Evolutionary conservation across 1,140 invertebrate genomes (phyloP).

Genomic region (Choristoneura fumiferana): DNA sequence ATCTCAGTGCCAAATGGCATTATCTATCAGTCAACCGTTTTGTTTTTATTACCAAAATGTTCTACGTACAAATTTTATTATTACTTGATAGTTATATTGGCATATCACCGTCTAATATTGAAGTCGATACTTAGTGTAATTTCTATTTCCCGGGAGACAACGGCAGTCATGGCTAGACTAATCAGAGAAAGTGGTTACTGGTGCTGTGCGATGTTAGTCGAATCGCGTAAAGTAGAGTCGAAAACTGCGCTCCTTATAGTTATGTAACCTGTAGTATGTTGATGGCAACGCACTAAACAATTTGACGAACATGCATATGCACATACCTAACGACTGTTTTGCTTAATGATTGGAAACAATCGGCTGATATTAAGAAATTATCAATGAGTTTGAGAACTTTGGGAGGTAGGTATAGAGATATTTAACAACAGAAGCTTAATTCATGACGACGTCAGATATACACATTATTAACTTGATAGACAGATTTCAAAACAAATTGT

Average conservation of each 20-base stretch:
- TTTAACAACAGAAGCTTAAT: too few species aligned
- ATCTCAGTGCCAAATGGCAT: conserved; percentile 6
- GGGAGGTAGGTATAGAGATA: too few species aligned
- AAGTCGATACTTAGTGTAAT: not conserved
- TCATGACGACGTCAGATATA: too few species aligned
- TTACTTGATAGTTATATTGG: not conserved
- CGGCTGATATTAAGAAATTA: too few species aligned
- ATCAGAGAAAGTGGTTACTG: conserved; percentile 30
- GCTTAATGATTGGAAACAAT: too few species aligned
- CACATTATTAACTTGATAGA: too few species aligned
- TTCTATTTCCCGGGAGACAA: not conserved
- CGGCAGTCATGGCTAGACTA: conserved; percentile 35
- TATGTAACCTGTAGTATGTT: not conserved
- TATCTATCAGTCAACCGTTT: conserved; percentile 1
- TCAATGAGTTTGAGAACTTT: too few species aligned
- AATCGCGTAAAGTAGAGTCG: conserved; percentile 3
- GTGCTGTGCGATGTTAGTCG: not conserved
- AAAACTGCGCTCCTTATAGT: not conserved
- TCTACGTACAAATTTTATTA: not conserved
- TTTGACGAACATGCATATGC: not conserved
- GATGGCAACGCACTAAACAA: conserved; percentile 1
- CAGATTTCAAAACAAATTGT: too few species aligned
- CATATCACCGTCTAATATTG: not conserved
- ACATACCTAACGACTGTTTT: too few species aligned
- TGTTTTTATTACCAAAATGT: not conserved